A percentile compares a stretch with the other conserved stretches of the same genome.
Evolutionary conservation across 1,140 invertebrate species (phyloP).

Genomic region (Patella vulgata): DNA sequence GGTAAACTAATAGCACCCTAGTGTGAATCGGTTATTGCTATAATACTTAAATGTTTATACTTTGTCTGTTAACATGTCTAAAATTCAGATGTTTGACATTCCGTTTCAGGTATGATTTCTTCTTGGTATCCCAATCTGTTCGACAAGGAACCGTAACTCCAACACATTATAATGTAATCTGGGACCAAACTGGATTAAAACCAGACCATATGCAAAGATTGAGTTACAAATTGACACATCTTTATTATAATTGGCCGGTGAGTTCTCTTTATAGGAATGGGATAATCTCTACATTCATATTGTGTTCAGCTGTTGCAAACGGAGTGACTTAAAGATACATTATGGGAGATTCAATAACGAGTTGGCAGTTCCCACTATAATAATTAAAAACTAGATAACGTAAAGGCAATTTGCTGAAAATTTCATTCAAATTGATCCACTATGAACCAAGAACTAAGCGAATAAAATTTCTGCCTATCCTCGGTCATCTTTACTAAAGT

Average conservation of each 20-base stretch:
- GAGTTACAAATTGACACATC: constrained; percentile 80
- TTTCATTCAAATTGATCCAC: too few species aligned
- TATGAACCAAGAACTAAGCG: too few species aligned
- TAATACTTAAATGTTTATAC: not conserved
- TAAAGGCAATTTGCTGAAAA: too few species aligned
- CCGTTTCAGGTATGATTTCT: constrained; percentile 80
- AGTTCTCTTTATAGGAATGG: constrained; percentile 9
- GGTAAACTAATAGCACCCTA: too few species aligned
- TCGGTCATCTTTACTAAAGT: too few species aligned
- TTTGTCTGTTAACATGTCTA: not conserved
- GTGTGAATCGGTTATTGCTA: constrained; percentile 44
- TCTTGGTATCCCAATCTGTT: too few species aligned
- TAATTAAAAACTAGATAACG: too few species aligned
- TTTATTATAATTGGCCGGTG: constrained; percentile 87
- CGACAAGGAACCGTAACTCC: constrained; percentile 82
- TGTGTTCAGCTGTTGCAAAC: not conserved
- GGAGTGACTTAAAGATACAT: too few species aligned
- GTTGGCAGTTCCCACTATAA: too few species aligned
- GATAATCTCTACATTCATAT: not conserved
- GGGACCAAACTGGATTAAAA: constrained; percentile 72
- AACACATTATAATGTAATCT: constrained; percentile 80
- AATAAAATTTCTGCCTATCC: too few species aligned
- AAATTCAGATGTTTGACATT: not conserved
- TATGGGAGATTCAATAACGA: too few species aligned
- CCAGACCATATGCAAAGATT: constrained; percentile 80